A percentile compares a stretch with the other conserved stretches of the same genome.
Evolutionary conservation across 2,113 vertebrate genomes (phyloP).

Genomic region (Chrysochloris asiatica): DNA sequence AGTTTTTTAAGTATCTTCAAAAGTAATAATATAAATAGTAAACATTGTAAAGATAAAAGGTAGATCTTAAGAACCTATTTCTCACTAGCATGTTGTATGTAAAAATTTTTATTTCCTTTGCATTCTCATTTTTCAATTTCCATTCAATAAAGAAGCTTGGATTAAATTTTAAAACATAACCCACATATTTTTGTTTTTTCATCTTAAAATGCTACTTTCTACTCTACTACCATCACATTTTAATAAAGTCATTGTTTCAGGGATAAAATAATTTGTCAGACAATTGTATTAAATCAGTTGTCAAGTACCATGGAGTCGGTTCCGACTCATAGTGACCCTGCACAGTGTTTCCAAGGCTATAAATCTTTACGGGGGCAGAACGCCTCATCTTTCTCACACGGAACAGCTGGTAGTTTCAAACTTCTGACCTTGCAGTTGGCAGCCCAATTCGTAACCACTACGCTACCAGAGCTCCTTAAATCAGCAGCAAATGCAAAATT

Average conservation of each 20-base stretch:
- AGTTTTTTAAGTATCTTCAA: not conserved
- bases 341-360: too few relatives aligned
- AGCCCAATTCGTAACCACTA: too few relatives aligned
- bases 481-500: too few relatives aligned
- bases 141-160: rapidly evolving
- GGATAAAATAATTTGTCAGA: too few relatives aligned
- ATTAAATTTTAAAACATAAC: not conserved
- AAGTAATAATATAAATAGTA: not conserved
- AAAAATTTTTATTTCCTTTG: not conserved
- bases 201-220: not conserved
- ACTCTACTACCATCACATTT: not conserved
- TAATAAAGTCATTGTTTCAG: not conserved
- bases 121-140: not conserved
- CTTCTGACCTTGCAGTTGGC: too few relatives aligned
- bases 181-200: not conserved
- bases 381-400: too few relatives aligned
- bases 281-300: too few relatives aligned
- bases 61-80: not conserved
- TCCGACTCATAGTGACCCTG: too few relatives aligned
- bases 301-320: too few relatives aligned
- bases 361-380: too few relatives aligned
- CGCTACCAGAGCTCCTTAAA: too few relatives aligned
- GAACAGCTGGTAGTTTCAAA: too few relatives aligned
- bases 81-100: not conserved
- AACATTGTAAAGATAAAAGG: not conserved